A percentile compares a stretch with the other conserved stretches of the same genome.
phyloP scores from a whole-genome alignment of 2,113 vertebrate species.

The Cynoglossus semilaevis region DNA sequence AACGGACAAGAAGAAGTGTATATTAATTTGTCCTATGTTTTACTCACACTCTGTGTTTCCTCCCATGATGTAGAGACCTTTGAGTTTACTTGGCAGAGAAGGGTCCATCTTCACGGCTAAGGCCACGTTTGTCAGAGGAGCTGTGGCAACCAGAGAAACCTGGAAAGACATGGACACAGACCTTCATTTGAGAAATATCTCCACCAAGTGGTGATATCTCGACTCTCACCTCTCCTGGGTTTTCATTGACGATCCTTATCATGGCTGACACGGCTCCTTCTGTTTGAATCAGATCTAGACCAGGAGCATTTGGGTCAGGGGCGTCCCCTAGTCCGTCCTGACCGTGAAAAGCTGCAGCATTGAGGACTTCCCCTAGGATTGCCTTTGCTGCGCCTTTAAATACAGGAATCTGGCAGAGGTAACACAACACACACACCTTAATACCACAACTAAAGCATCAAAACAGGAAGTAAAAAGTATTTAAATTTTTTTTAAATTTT shows the following conservation, averaged over 20 bases:
- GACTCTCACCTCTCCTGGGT: conserved; percentile 71
- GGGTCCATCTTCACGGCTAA: conserved; percentile 81
- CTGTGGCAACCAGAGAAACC: conserved; percentile 75
- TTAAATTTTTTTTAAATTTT: too few species aligned
- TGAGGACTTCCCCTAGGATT: conserved; percentile 52
- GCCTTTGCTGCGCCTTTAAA: conserved; percentile 68
- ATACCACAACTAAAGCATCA: neutral
- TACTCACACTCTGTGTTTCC: conserved; percentile 79
- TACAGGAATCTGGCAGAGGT: conserved; percentile 71
- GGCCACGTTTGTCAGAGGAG: conserved; percentile 81
- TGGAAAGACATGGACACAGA: conserved; percentile 13
- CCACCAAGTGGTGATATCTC: neutral
- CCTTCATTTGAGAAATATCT: neutral
- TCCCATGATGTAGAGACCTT: conserved; percentile 81
- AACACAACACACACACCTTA: neutral
- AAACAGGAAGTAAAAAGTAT: too few species aligned
- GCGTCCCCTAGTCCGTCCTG: conserved; percentile 75
- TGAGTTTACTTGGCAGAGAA: conserved; percentile 74
- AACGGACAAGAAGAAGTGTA: neutral
- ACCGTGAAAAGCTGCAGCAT: conserved; percentile 68
- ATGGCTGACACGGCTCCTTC: conserved; percentile 74
- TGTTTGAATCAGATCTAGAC: conserved; percentile 66
- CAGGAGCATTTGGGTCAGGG: conserved; percentile 70
- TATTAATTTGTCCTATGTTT: neutral
- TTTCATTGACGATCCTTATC: conserved; percentile 69